phyloP scores from a whole-genome alignment of 1,140 invertebrate genomes.

The Apis mellifera region DNA sequence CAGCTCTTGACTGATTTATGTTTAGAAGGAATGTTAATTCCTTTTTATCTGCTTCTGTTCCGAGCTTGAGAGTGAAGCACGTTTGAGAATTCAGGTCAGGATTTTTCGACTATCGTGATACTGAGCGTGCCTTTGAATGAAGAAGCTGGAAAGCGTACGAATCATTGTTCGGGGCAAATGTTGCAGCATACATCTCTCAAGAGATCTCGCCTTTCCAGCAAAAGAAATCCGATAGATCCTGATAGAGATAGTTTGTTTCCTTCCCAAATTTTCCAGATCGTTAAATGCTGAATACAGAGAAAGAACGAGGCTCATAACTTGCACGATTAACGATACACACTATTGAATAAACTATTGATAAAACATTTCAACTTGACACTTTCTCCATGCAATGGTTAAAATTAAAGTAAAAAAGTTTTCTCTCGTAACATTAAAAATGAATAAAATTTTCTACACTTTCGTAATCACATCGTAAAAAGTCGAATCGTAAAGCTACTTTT shows the following conservation, averaged over 20 bases:
- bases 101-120: slow-evolving; percentile 7
- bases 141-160: neutral
- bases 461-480: too few species aligned
- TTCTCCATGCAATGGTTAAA: too few species aligned
- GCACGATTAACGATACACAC: too few species aligned
- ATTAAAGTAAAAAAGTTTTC: too few species aligned
- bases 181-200: neutral
- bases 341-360: neutral
- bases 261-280: neutral
- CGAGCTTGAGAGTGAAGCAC: neutral
- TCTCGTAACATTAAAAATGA: too few species aligned
- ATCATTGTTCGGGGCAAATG: slow-evolving; percentile 6
- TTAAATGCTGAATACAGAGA: neutral
- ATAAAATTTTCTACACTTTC: too few species aligned
- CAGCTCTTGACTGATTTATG: slow-evolving; percentile 51
- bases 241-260: too few species aligned
- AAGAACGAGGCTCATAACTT: neutral
- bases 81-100: slow-evolving; percentile 37
- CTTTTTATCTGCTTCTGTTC: slow-evolving; percentile 33
- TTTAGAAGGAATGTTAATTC: slow-evolving; percentile 21
- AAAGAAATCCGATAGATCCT: neutral
- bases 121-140: neutral
- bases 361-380: neutral
- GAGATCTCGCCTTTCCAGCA: too few species aligned
- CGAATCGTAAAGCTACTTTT: too few species aligned